phyloP scores from a whole-genome alignment of 2,113 vertebrate genomes.

The Tachysurus vachellii region DNA sequence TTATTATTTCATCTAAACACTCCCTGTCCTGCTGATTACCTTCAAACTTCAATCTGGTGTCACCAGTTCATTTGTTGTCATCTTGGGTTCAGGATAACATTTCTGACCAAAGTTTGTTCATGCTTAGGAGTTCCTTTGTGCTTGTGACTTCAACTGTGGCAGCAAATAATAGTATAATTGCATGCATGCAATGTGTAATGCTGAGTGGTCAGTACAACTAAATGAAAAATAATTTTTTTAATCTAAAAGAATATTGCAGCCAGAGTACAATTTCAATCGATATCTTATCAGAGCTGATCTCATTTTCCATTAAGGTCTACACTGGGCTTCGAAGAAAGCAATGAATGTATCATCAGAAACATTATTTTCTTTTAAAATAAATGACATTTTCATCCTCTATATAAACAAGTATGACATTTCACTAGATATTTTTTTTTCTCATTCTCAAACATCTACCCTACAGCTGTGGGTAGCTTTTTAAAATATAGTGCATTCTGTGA shows the following conservation, averaged over 20 bases:
- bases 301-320: background rate
- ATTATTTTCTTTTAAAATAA: background rate
- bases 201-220: background rate
- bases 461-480: background rate
- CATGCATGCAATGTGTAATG: background rate
- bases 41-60: too few species aligned
- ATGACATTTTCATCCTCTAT: background rate
- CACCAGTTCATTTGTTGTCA: too few species aligned
- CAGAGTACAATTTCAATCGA: background rate
- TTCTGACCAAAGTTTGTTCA: too few species aligned
- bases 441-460: too few species aligned
- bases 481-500: background rate
- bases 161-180: background rate
- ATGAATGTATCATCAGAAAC: background rate
- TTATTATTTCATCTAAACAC: too few species aligned
- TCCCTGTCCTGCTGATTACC: too few species aligned
- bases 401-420: background rate
- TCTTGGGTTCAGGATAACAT: too few species aligned
- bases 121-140: too few species aligned
- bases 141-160: background rate
- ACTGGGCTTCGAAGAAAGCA: background rate
- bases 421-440: background rate
- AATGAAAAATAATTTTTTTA: background rate
- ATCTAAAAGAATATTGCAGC: background rate
- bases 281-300: background rate